Base-by-base conservation (phyloP, 2,113 vertebrate genomes). In the Phoenicopterus ruber region DNA sequence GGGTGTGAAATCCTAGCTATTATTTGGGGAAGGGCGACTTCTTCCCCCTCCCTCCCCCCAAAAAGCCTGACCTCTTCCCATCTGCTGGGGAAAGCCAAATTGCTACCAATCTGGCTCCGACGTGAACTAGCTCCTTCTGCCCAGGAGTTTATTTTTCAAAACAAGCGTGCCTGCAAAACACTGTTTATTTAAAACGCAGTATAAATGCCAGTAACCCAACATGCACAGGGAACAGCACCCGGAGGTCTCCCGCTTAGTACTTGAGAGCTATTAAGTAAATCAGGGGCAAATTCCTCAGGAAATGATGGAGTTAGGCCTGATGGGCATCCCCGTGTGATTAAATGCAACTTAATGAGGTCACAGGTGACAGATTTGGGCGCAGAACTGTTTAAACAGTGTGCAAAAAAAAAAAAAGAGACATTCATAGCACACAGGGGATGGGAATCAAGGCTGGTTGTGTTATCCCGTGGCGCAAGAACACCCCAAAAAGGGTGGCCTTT, bases 311-410 rank as follows among this genome's bases (percentile, higher is more conserved):
- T 95, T 96, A 93, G 86, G 62, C 87, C 78, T 95, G 94, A 93
- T 96, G 94, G 89, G 86, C 82, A 95, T 91, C 91, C 71, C 90
- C 1, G 1, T 74, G 78, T 94, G 95, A 94, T 94, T 95, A 94
- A 97, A 86, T 88, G 82, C 63, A 95, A 81, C 92, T 95, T 97
- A 95, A 96, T 94, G 93, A 95, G 92, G 96, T 93, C 93, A 96
- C 0, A 7, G 93, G 95, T 96, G 93, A 94, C 78, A 88, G 87
- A 80, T 90, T 95, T 74, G 84, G 81, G 78, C 0, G 1, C 81
- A 93, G 91, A 93, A 90, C 22, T 87, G 86, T 88, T 95, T 91
- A 82, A 94, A 88, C 29, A 71, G 18, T 8, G 10, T 20, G 11
- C 13, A 79, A 42, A 55, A 57, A 57, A 73, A n/a, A 17, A 77